These are phyloP conservation scores for Scalopus aquaticus DNA, from an alignment of 2,113 vertebrate species.

Conservation along the genomic window DNA sequence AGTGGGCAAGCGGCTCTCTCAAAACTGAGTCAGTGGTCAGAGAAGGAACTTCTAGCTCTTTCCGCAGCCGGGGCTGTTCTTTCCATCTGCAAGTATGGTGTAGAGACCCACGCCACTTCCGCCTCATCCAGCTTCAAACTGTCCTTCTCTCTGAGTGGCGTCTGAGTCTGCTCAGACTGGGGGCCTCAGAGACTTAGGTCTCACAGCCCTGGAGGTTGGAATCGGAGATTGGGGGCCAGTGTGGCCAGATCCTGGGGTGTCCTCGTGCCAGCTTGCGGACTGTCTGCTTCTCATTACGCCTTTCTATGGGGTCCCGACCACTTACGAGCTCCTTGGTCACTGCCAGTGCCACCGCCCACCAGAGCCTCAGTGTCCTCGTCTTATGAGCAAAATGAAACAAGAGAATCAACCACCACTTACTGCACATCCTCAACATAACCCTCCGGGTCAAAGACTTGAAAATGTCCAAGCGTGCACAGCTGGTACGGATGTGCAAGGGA, in stretches of 20 bases:
- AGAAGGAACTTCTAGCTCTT: neutral
- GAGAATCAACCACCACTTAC: neutral
- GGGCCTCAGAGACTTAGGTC: neutral
- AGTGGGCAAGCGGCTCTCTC: neutral
- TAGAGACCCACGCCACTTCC: accelerated
- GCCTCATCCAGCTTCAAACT: neutral
- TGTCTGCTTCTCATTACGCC: neutral
- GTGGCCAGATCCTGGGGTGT: neutral
- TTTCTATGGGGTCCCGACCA: neutral
- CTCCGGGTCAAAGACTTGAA: neutral
- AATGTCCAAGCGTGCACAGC: neutral
- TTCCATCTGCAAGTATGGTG: neutral
- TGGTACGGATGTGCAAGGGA: neutral
- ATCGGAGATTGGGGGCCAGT: neutral
- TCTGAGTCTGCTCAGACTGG: neutral
- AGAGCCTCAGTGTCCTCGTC: neutral
- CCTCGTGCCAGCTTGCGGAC: neutral
- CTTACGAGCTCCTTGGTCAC: too few relatives aligned
- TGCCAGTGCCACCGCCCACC: accelerated
- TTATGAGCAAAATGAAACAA: neutral
- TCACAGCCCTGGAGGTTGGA: neutral
- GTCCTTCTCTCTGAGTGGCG: neutral
- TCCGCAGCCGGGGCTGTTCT: accelerated
- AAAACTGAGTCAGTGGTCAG: neutral
- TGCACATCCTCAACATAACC: neutral